These are phyloP conservation scores for Danaus plexippus DNA, from an alignment of 1,140 invertebrate species.

Conservation along the genomic window DNA sequence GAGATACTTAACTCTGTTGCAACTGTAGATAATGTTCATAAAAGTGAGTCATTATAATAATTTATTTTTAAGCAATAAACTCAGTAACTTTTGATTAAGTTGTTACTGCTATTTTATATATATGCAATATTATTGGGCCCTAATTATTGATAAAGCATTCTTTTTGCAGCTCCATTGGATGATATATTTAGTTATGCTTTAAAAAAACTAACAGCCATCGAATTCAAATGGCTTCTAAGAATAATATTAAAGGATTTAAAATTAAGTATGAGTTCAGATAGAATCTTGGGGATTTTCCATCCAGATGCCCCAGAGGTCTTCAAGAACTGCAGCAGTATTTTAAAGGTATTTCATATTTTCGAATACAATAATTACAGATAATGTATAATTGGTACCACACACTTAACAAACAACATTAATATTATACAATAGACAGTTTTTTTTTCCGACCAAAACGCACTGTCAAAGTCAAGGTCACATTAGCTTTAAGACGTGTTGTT, in stretches of 20 bases:
- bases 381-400: no score
- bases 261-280: conserved; percentile 79
- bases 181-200: conserved; percentile 41
- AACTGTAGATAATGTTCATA: no score
- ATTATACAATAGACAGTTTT: no score
- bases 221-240: conserved; percentile 91
- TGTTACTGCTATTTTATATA: no score
- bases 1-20: conserved; percentile 23
- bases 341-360: conserved; percentile 70
- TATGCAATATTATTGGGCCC: no score
- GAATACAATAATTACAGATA: not conserved
- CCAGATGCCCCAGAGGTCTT: conserved; percentile 85
- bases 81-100: no score
- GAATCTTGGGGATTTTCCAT: conserved; percentile 82
- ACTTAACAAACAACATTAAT: no score
- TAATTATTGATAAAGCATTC: conserved; percentile 3
- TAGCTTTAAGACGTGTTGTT: no score
- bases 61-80: no score
- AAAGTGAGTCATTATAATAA: no score
- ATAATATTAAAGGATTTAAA: conserved; percentile 89
- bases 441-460: no score
- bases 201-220: conserved; percentile 74
- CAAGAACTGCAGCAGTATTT: conserved; percentile 79
- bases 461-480: no score
- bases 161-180: conserved; percentile 40